Evolutionary conservation across 2,797 vertebrate genomes (phyloP).

Genomic region (Erethizon dorsatum): DNA sequence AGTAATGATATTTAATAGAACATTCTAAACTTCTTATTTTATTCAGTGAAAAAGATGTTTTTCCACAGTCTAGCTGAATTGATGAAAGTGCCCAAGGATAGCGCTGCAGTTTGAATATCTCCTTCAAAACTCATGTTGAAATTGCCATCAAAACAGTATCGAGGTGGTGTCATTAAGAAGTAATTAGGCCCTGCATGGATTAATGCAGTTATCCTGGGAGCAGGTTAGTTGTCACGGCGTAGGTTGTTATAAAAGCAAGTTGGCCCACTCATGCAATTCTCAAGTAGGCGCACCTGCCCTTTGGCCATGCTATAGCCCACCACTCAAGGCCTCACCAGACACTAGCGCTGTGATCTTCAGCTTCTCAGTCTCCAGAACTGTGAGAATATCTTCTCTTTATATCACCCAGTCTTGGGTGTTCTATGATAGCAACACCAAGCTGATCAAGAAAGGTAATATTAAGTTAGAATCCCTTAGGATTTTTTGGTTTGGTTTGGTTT

Average conservation of each 20-base stretch:
- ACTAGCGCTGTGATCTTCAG: neutral
- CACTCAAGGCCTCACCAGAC: neutral
- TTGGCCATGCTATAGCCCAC: neutral
- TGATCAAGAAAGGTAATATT: neutral
- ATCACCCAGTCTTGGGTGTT: neutral
- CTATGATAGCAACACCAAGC: neutral
- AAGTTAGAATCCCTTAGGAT: neutral
- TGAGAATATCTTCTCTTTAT: neutral
- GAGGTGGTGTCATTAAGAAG: neutral
- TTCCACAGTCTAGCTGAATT: neutral
- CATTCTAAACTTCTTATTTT: neutral
- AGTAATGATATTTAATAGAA: neutral
- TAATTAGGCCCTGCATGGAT: neutral
- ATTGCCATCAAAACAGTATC: neutral
- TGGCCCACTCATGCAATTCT: neutral
- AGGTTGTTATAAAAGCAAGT: neutral
- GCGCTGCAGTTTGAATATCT: neutral
- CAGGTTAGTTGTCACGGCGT: neutral
- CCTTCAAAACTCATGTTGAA: neutral
- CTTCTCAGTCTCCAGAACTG: neutral
- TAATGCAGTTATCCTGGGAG: neutral
- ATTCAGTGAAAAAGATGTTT: neutral
- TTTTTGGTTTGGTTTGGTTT: neutral
- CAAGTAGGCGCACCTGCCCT: neutral
- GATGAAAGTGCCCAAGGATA: neutral